Evolutionary conservation across 2,797 vertebrate species (phyloP).

Genomic region (Pyrocephalus nanus): DNA sequence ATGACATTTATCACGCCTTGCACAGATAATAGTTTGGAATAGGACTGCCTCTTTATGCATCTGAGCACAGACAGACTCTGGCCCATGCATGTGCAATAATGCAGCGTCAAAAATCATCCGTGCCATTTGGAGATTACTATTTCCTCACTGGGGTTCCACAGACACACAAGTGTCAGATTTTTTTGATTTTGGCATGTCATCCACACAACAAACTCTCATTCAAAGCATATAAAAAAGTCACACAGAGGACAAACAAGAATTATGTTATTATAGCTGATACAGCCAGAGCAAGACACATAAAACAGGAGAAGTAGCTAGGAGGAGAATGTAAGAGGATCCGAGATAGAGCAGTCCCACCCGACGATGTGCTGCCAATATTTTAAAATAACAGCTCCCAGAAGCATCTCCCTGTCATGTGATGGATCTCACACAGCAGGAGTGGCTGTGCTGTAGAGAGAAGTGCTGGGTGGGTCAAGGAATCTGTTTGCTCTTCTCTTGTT

Average conservation of each 20-base stretch:
- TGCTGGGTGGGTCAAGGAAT: constrained; percentile 18
- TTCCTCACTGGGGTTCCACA: not conserved
- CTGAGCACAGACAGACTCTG: not conserved
- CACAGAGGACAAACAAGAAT: not conserved
- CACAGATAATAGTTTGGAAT: not conserved
- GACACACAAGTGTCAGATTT: not conserved
- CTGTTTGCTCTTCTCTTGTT: constrained; percentile 33
- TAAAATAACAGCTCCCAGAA: constrained; percentile 60
- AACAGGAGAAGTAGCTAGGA: not conserved
- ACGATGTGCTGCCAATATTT: constrained; percentile 49
- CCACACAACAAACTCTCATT: not conserved
- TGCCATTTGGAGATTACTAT: not conserved
- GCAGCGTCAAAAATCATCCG: not conserved
- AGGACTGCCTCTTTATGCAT: not conserved
- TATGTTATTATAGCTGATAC: not conserved
- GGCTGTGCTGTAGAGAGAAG: not conserved
- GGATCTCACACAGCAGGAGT: constrained; percentile 18
- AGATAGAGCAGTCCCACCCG: constrained; percentile 28
- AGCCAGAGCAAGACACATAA: not conserved
- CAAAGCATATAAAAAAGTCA: not conserved
- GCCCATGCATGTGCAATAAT: not conserved
- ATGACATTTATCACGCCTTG: not conserved
- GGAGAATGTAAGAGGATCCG: not conserved
- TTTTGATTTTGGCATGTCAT: not conserved
- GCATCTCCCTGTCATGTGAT: constrained; percentile 1